A percentile compares a stretch with the other conserved stretches of the same genome.
Evolutionary conservation across 2,797 vertebrate species (phyloP).

Genomic region (Cyprinodon diabolis): DNA sequence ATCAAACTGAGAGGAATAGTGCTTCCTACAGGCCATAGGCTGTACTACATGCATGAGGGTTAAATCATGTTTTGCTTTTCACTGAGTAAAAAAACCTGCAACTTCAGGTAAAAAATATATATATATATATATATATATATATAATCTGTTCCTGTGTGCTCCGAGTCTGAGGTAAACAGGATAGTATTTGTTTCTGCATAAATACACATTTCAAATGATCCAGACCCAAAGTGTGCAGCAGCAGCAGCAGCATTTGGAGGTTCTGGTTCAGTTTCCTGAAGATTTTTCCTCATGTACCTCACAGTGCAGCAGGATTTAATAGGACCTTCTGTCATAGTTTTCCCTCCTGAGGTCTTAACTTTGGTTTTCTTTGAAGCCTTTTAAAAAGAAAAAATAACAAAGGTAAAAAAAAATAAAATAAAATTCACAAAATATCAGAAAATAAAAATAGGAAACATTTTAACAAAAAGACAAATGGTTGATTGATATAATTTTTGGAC

Average conservation of each 20-base stretch:
- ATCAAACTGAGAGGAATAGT: conserved; percentile 62
- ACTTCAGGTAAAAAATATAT: neutral
- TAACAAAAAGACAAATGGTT: neutral
- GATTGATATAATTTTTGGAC: neutral
- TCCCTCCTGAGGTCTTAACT: neutral
- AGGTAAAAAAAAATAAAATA: neutral
- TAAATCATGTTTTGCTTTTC: conserved; percentile 20
- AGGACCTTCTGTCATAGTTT: conserved; percentile 1
- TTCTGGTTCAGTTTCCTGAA: conserved; percentile 21
- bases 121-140: too few species aligned
- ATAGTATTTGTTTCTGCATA: conserved; percentile 64
- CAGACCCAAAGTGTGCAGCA: conserved; percentile 29
- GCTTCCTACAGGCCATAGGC: conserved; percentile 72
- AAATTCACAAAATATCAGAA: neutral
- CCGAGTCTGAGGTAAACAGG: conserved; percentile 70
- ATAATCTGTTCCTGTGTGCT: conserved; percentile 65
- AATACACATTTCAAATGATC: conserved; percentile 65
- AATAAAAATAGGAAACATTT: neutral
- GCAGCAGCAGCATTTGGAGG: conserved; percentile 16
- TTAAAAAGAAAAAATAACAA: neutral
- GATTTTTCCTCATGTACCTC: conserved; percentile 20
- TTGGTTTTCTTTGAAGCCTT: neutral
- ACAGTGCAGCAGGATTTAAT: conserved; percentile 13
- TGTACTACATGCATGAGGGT: conserved; percentile 35
- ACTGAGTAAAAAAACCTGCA: too few species aligned